These are phyloP conservation scores for Junco hyemalis DNA, from an alignment of 2,113 vertebrate species.

Conservation along the genomic window DNA sequence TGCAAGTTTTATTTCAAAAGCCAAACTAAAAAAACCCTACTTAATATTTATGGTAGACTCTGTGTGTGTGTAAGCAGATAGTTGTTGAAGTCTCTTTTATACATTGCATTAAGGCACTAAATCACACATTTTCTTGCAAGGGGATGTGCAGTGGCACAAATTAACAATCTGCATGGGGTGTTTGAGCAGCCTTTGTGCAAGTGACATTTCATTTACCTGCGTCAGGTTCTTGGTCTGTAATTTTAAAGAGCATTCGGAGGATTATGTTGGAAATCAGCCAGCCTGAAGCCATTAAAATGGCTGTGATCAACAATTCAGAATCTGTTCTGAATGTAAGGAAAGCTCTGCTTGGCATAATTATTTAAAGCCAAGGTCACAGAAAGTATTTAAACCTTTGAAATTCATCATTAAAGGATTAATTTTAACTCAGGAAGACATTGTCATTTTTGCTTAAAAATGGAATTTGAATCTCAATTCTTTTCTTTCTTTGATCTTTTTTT, in stretches of 20 bases:
- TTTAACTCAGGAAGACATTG: conserved; percentile 80
- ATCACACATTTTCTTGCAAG: conserved; percentile 33
- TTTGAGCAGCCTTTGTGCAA: conserved; percentile 63
- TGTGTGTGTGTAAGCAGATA: conserved; percentile 15
- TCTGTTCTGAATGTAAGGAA: conserved; percentile 79
- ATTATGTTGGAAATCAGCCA: conserved; percentile 76
- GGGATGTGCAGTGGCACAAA: conserved; percentile 40
- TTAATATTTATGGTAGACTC: not conserved
- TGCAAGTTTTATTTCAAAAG: not conserved
- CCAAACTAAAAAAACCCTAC: not conserved
- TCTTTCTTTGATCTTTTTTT: conserved; percentile 78
- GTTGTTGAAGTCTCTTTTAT: conserved; percentile 33
- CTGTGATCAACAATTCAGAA: conserved; percentile 78
- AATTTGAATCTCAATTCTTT: conserved; percentile 76
- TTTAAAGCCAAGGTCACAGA: conserved; percentile 78
- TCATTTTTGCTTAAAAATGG: conserved; percentile 80
- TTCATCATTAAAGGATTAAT: conserved; percentile 84
- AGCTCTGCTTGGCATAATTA: conserved; percentile 76
- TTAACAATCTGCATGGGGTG: not conserved
- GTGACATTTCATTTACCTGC: conserved; percentile 71
- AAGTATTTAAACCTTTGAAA: conserved; percentile 82
- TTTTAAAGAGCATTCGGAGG: conserved; percentile 70
- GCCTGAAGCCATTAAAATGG: conserved; percentile 74
- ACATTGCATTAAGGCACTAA: not conserved
- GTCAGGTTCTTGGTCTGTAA: conserved; percentile 66